Evolutionary conservation across 2,888 invertebrate genomes (phyloP).

Genomic region (Papilio gigon): DNA sequence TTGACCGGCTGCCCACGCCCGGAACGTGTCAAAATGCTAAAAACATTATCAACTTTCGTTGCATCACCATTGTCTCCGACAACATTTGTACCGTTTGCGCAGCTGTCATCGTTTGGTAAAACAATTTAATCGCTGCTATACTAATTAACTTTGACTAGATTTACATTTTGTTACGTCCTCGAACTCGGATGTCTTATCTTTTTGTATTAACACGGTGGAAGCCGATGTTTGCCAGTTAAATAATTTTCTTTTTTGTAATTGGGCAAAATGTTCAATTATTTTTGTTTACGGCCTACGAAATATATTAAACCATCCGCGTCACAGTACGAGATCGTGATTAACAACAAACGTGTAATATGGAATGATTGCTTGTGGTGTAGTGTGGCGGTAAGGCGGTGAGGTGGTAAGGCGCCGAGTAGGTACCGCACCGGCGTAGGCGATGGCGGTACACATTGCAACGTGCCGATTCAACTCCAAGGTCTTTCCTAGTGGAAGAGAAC

Average conservation of each 20-base stretch:
- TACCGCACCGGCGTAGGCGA: slow-evolving; percentile 76
- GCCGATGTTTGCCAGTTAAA: not conserved
- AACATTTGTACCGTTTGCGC: slow-evolving; percentile 69
- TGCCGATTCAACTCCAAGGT: slow-evolving; percentile 82
- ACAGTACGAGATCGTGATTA: slow-evolving; percentile 43
- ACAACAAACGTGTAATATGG: slow-evolving; percentile 54
- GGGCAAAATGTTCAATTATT: slow-evolving; percentile 16
- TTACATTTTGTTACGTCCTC: slow-evolving; percentile 56
- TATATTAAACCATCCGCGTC: slow-evolving; percentile 6
- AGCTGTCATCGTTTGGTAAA: slow-evolving; percentile 63
- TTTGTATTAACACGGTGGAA: not conserved
- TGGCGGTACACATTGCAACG: slow-evolving; percentile 81
- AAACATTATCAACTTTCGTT: slow-evolving; percentile 79
- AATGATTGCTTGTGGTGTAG: slow-evolving; percentile 66
- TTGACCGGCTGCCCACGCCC: slow-evolving; percentile 66
- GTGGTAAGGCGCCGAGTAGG: slow-evolving; percentile 63
- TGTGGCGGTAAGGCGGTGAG: not conserved
- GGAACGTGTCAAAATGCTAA: slow-evolving; percentile 78
- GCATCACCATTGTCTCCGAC: slow-evolving; percentile 68
- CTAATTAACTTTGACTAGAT: slow-evolving; percentile 65
- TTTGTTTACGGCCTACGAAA: slow-evolving; percentile 3
- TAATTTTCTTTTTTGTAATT: slow-evolving; percentile 17
- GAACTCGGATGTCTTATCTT: not conserved
- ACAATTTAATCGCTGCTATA: slow-evolving; percentile 71
- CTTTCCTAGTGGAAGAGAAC: slow-evolving; percentile 84